These are phyloP conservation scores for Sarotherodon lohbergeri DNA, from an alignment of 2,113 vertebrate species.

Conservation along the genomic window DNA sequence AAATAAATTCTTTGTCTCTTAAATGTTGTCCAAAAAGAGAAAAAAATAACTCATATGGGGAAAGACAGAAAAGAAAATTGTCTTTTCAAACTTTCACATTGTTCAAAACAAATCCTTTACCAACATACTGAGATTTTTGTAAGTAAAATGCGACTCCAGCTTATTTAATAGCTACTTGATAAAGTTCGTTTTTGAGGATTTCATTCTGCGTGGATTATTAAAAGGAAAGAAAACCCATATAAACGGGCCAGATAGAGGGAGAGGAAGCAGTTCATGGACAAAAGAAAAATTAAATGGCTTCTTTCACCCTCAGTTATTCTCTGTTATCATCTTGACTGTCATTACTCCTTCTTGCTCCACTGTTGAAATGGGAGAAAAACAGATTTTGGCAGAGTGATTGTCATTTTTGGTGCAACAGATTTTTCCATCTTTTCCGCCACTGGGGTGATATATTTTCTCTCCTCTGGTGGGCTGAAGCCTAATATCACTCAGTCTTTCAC, in stretches of 20 bases:
- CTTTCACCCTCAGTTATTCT: not conserved
- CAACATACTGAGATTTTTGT: not conserved
- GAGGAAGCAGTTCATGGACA: not conserved
- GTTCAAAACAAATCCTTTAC: not conserved
- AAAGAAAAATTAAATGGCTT: not conserved
- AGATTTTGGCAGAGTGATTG: not conserved
- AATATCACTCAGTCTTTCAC: not conserved
- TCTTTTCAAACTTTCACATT: not conserved
- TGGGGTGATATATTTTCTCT: not conserved
- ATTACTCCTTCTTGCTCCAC: not conserved
- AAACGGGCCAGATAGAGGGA: not conserved
- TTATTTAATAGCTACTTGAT: not conserved
- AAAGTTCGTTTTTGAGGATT: not conserved
- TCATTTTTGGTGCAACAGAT: conserved; percentile 11
- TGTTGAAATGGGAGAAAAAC: not conserved
- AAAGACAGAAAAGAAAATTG: not conserved
- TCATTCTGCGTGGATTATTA: not conserved
- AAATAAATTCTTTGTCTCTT: not conserved
- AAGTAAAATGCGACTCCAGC: not conserved
- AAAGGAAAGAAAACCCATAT: not conserved
- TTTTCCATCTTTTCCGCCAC: conserved; percentile 43
- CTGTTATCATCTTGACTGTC: not conserved
- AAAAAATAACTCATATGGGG: not conserved
- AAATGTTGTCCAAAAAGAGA: not conserved
- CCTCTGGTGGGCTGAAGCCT: not conserved